phyloP scores from a whole-genome alignment of 2,888 invertebrate genomes.

The Stegophylla sp. region DNA sequence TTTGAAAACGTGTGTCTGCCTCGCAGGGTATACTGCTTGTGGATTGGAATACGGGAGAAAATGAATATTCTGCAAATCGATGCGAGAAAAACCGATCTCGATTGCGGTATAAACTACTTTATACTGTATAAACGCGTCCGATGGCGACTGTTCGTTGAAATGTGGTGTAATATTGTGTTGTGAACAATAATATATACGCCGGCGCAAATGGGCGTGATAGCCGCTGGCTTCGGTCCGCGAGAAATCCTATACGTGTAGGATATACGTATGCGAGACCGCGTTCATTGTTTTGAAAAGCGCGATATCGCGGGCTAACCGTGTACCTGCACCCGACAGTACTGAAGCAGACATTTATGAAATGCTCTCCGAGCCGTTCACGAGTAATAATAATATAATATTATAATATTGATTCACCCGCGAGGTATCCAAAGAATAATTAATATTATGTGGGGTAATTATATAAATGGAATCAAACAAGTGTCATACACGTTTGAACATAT shows the following conservation, averaged over 20 bases:
- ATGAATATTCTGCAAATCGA: not conserved
- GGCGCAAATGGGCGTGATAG: conserved; percentile 44
- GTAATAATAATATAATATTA: too few relatives aligned
- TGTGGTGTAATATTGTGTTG: conserved; percentile 20
- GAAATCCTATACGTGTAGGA: conserved; percentile 7
- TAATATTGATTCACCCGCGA: conserved; percentile 4
- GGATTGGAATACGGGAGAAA: not conserved
- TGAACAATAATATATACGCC: conserved; percentile 27
- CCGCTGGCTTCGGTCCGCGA: conserved; percentile 23
- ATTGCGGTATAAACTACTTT: conserved; percentile 23
- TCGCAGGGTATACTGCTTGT: too few relatives aligned
- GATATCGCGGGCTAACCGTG: conserved; percentile 17
- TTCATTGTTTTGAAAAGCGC: conserved; percentile 46
- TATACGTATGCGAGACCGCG: not conserved
- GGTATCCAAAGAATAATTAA: not conserved
- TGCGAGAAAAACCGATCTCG: not conserved
- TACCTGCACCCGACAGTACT: too few relatives aligned
- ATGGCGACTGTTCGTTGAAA: conserved; percentile 17
- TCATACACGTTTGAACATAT: conserved; percentile 32
- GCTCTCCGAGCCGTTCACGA: conserved; percentile 4
- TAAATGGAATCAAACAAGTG: conserved; percentile 17
- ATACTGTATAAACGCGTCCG: not conserved
- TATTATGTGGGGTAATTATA: conserved; percentile 29
- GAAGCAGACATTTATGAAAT: conserved; percentile 21
- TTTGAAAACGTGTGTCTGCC: too few relatives aligned